Evolutionary conservation across 2,888 invertebrate species (phyloP).

Genomic region (Suillia variegata): DNA sequence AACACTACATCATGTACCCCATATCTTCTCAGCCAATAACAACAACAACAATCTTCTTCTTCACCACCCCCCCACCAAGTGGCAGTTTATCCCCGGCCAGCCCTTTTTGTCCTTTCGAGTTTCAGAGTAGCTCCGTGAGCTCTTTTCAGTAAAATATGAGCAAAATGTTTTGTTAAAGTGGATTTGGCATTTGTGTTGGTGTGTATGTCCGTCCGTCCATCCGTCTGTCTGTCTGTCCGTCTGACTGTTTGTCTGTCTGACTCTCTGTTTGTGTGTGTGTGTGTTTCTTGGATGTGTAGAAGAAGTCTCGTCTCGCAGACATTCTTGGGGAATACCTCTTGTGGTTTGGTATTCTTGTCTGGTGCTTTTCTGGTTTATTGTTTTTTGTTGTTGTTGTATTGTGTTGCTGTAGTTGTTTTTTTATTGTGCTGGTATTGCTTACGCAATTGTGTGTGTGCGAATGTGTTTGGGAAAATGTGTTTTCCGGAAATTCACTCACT

Average conservation of each 20-base stretch:
- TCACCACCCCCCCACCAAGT: too few relatives aligned
- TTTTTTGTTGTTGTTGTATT: slow-evolving; percentile 5
- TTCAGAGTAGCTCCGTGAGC: too few relatives aligned
- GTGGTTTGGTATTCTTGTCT: slow-evolving; percentile 47
- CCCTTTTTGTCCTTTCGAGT: too few relatives aligned
- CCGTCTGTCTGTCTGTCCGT: too few relatives aligned
- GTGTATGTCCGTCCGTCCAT: not conserved
- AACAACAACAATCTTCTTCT: not conserved
- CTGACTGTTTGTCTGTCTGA: too few relatives aligned
- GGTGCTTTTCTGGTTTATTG: slow-evolving; percentile 23
- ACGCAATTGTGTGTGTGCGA: slow-evolving; percentile 3
- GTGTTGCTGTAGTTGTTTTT: not conserved
- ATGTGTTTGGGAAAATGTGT: not conserved
- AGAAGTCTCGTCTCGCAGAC: slow-evolving; percentile 25
- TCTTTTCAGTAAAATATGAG: slow-evolving; percentile 6
- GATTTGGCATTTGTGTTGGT: slow-evolving; percentile 15
- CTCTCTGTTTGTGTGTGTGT: too few relatives aligned
- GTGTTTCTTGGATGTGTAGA: too few relatives aligned
- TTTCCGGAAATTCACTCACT: slow-evolving; percentile 5
- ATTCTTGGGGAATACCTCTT: slow-evolving; percentile 53
- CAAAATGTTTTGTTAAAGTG: slow-evolving; percentile 26
- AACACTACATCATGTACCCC: not conserved
- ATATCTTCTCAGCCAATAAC: not conserved
- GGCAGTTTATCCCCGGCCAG: too few relatives aligned
- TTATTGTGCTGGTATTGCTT: slow-evolving; percentile 3